Base-by-base conservation (phyloP, 2,113 vertebrate species). In the Nesoenas mayeri region DNA sequence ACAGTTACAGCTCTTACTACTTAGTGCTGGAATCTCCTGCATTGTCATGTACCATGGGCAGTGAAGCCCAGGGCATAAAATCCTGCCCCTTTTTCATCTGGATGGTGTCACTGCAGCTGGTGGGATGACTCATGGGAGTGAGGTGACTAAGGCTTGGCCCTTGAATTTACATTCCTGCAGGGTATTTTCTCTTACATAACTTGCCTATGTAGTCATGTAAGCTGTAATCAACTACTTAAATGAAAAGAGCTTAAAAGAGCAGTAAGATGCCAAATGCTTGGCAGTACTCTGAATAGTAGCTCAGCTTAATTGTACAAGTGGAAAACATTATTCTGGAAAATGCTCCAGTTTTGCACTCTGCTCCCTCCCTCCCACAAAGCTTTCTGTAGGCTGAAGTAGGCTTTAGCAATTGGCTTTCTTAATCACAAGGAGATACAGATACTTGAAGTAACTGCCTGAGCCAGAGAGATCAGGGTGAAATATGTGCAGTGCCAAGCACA, bases 161-260 rank as follows among this genome's bases (percentile, higher is more conserved):
- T 88, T 57, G 57, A 60, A 78, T 95, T 93, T 85, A 51, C 82
- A 90, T 88, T 94, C 75, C 85, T 93, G 75, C 72, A 72, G 90
- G 75, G 82, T 80, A 56, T 57, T 65, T 92, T 88, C 75, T 94
- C 75, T 95, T 95, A 86, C n/a, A 11, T 93, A 96, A 91, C 79
- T 67, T 78, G 82, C 88, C 75, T 78, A 38, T 94, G 77, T 92
- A 90, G 92, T 73, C n/a, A 7, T 64, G 20, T 90, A 86, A 95
- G 95, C 93, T 92, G 56, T 88, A 91, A 96, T 94, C 83, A 89
- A 83, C 32, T 88, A 86, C 91, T 95, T 80, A 95, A 92, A 90
- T 91, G 65, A 92, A 89, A 94, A 91, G 85, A 91, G 69, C 90
- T 96, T 95, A 86, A 94, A 95, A 90, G 93, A 95, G 96, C 75